A percentile compares a stretch with the other conserved stretches of the same genome.
These are phyloP conservation scores for Sphaerodactylus townsendi DNA, from an alignment of 2,113 vertebrate genomes.

Conservation along the genomic window DNA sequence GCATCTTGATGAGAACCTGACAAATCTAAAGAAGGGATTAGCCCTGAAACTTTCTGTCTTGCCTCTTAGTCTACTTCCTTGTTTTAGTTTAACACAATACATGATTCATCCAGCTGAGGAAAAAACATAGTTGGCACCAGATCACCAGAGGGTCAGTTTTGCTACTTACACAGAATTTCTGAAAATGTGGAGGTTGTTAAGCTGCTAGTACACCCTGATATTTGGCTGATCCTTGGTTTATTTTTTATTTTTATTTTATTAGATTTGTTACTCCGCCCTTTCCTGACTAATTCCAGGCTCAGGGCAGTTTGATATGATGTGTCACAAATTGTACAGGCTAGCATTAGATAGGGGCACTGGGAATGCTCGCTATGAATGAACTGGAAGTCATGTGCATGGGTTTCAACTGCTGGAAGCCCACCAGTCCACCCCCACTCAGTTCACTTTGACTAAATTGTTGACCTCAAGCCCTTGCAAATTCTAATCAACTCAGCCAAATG, in stretches of 20 bases:
- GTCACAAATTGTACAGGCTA: too few relatives aligned
- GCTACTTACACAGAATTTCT: too few relatives aligned
- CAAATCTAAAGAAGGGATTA: not conserved
- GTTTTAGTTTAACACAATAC: not conserved
- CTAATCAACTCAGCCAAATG: not conserved
- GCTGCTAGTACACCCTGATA: too few relatives aligned
- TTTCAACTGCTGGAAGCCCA: not conserved
- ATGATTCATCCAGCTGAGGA: not conserved
- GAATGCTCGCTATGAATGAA: not conserved
- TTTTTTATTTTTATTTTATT: too few relatives aligned
- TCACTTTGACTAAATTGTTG: not conserved
- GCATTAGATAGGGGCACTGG: too few relatives aligned
- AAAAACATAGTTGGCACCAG: not conserved
- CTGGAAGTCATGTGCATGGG: not conserved
- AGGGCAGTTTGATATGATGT: too few relatives aligned
- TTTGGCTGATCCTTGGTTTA: too few relatives aligned
- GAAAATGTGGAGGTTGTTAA: too few relatives aligned
- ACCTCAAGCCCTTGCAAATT: not conserved
- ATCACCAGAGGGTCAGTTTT: too few relatives aligned
- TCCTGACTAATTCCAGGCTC: too few relatives aligned
- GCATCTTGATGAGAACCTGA: not conserved
- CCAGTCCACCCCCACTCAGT: not conserved
- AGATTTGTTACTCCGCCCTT: too few relatives aligned
- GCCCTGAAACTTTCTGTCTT: too few relatives aligned
- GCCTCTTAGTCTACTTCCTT: not conserved